A percentile compares a stretch with the other conserved stretches of the same genome.
These are phyloP conservation scores for Apamea epomidion DNA, from an alignment of 2,888 invertebrate species.

Conservation along the genomic window DNA sequence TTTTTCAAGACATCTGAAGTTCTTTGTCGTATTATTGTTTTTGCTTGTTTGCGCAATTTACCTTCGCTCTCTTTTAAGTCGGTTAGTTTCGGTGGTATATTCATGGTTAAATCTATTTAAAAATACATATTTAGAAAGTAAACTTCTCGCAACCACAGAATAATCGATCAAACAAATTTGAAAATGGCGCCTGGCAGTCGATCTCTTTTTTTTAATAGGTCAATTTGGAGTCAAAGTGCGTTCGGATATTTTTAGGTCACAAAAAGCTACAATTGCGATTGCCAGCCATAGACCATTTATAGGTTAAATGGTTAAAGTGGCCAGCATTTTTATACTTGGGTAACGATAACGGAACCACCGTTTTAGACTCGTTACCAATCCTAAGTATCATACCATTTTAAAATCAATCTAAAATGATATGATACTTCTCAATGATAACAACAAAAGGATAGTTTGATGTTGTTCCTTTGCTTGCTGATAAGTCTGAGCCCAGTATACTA, in stretches of 20 bases:
- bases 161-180: slow-evolving; percentile 76
- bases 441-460: background rate
- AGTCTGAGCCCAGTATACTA: background rate
- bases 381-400: too few species aligned
- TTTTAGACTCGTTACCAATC: too few species aligned
- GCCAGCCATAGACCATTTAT: background rate
- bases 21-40: slow-evolving; percentile 79
- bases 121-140: slow-evolving; percentile 55
- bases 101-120: slow-evolving; percentile 45
- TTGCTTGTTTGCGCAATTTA: slow-evolving; percentile 81
- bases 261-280: background rate
- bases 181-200: slow-evolving; percentile 73
- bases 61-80: slow-evolving; percentile 78
- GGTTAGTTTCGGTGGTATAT: slow-evolving; percentile 50
- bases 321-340: background rate
- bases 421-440: background rate
- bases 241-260: slow-evolving; percentile 15
- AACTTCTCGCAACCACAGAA: slow-evolving; percentile 49
- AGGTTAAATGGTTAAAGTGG: background rate
- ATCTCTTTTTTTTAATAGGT: background rate
- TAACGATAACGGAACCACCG: background rate
- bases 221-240: background rate
- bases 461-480: background rate
- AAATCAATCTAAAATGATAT: background rate
- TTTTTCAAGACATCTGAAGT: slow-evolving; percentile 74